A percentile compares a stretch with the other conserved stretches of the same genome.
phyloP scores from a whole-genome alignment of 2,888 invertebrate species.

The Thumatha senex region DNA sequence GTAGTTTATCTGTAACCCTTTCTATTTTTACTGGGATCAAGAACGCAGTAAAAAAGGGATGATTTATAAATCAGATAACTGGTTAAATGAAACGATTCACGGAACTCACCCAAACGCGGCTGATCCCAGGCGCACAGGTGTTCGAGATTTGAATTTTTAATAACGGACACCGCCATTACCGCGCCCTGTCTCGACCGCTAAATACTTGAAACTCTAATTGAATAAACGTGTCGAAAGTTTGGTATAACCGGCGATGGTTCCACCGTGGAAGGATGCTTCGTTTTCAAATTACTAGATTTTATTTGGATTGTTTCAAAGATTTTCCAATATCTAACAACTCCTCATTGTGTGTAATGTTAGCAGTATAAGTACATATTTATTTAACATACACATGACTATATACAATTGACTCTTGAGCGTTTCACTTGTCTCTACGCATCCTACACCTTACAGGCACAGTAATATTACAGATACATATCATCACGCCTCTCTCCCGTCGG shows the following conservation, averaged over 20 bases:
- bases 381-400: too few relatives aligned
- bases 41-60: conserved; percentile 10
- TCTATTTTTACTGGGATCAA: conserved; percentile 11
- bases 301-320: conserved; percentile 56
- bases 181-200: conserved; percentile 45
- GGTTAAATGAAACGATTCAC: conserved; percentile 28
- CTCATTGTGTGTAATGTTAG: too few relatives aligned
- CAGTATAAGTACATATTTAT: too few relatives aligned
- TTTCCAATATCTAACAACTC: conserved; percentile 34
- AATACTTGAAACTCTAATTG: conserved; percentile 69
- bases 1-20: too few relatives aligned
- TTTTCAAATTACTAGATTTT: conserved; percentile 44
- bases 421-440: too few relatives aligned
- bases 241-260: conserved; percentile 52
- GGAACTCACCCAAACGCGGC: neutral
- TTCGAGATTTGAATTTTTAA: conserved; percentile 42
- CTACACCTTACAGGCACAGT: too few relatives aligned
- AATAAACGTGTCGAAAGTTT: conserved; percentile 67
- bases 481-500: too few relatives aligned
- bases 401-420: too few relatives aligned
- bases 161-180: conserved; percentile 34
- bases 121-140: conserved; percentile 24
- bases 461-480: too few relatives aligned
- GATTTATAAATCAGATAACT: too few relatives aligned
- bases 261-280: conserved; percentile 42